phyloP scores from a whole-genome alignment of 2,888 invertebrate genomes.

The Caradrina kadenii region DNA sequence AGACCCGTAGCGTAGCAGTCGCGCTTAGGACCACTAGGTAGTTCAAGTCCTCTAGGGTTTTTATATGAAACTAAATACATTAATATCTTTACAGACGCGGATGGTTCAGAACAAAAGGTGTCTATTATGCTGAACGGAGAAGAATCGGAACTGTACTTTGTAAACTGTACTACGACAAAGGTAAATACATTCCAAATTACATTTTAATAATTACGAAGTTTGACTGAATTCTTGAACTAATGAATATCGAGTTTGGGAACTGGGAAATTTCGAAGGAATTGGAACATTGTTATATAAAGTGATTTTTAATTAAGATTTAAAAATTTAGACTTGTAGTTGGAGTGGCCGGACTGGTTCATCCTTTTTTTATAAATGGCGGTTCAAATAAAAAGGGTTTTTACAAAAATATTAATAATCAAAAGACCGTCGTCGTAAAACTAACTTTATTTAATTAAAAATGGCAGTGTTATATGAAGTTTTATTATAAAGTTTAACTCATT shows the following conservation, averaged over 20 bases:
- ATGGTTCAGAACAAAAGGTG: slow-evolving; percentile 95
- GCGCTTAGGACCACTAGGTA: no score
- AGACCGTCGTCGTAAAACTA: no score
- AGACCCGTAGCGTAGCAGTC: no score
- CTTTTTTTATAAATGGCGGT: not conserved
- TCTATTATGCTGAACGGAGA: slow-evolving; percentile 98
- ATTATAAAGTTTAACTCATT: no score
- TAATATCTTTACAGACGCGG: slow-evolving; percentile 91
- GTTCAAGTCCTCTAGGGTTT: no score
- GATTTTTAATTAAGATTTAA: slow-evolving; percentile 1
- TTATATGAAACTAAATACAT: slow-evolving; percentile 6
- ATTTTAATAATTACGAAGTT: slow-evolving; percentile 11
- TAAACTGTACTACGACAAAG: slow-evolving; percentile 93
- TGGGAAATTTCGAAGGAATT: not conserved
- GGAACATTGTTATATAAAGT: not conserved
- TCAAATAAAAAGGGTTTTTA: no score
- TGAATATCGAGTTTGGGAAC: slow-evolving; percentile 2
- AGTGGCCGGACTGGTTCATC: not conserved
- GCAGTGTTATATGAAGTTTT: no score
- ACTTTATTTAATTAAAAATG: no score
- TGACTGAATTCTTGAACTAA: slow-evolving; percentile 1
- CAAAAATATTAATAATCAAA: no score
- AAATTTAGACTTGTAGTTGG: no score
- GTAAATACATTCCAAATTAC: slow-evolving; percentile 81
- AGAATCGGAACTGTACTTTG: slow-evolving; percentile 97